Evolutionary conservation across 2,888 invertebrate genomes (phyloP).

Genomic region (Heliconius cydno): DNA sequence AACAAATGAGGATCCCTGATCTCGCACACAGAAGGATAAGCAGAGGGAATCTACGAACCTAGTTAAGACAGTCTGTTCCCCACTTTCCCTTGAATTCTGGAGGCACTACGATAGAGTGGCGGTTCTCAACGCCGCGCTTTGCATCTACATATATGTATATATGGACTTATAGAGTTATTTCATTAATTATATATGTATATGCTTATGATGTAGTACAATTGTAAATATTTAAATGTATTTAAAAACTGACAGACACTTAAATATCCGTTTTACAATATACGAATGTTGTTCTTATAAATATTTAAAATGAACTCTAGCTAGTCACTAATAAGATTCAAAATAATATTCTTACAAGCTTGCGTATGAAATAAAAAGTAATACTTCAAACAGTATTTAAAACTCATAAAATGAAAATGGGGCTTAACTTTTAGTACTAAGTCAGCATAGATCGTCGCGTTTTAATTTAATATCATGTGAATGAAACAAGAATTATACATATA

Average conservation of each 20-base stretch:
- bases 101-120: too few relatives aligned
- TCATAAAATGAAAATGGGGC: background rate
- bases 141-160: background rate
- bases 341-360: background rate
- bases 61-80: too few relatives aligned
- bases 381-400: background rate
- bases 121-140: too few relatives aligned
- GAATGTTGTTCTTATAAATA: background rate
- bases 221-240: background rate
- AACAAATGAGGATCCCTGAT: too few relatives aligned
- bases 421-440: slow-evolving; percentile 1
- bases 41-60: too few relatives aligned
- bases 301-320: background rate
- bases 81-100: too few relatives aligned
- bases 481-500: background rate
- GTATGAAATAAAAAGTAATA: background rate
- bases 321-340: background rate
- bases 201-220: background rate
- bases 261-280: background rate
- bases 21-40: too few relatives aligned
- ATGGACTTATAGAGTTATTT: background rate
- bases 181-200: background rate
- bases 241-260: background rate
- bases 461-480: background rate
- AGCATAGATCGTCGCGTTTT: slow-evolving; percentile 2